Evolutionary conservation across 2,113 vertebrate genomes (phyloP).

Genomic region (Laticauda laticaudata): DNA sequence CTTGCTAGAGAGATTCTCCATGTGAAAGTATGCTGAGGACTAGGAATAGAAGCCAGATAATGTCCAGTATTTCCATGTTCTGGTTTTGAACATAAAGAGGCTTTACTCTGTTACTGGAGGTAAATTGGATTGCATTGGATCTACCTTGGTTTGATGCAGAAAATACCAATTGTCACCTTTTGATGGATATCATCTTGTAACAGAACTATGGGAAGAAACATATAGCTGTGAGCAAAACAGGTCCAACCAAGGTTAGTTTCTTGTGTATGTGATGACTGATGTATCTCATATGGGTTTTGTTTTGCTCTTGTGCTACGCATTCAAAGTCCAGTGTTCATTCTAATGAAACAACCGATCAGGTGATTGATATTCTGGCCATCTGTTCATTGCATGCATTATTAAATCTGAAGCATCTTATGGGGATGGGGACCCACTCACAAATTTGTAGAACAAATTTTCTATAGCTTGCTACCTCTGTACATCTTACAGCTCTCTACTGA

Average conservation of each 20-base stretch:
- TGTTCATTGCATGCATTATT: slow-evolving; percentile 71
- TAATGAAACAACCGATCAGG: slow-evolving; percentile 57
- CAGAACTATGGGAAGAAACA: slow-evolving; percentile 63
- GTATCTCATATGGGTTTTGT: slow-evolving; percentile 63
- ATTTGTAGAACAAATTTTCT: slow-evolving; percentile 62
- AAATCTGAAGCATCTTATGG: slow-evolving; percentile 69
- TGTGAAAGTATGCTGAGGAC: neutral
- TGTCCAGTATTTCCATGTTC: neutral
- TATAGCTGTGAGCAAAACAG: slow-evolving; percentile 59
- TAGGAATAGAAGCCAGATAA: neutral
- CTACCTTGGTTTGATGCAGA: neutral
- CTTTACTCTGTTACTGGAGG: neutral
- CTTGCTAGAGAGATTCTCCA: neutral
- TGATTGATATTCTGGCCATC: slow-evolving; percentile 68
- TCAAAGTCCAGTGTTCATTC: slow-evolving; percentile 66
- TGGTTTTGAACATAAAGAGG: slow-evolving; percentile 21
- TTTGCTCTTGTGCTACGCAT: slow-evolving; percentile 65
- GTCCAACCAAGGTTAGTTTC: slow-evolving; percentile 60
- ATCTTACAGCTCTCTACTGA: slow-evolving; percentile 50
- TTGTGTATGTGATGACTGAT: slow-evolving; percentile 56
- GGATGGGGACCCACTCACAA: slow-evolving; percentile 62
- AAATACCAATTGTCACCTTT: neutral
- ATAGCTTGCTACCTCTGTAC: slow-evolving; percentile 60
- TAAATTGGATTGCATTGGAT: neutral
- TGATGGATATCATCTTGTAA: slow-evolving; percentile 46